A percentile compares a stretch with the other conserved stretches of the same genome.
phyloP scores from a whole-genome alignment of 2,888 invertebrate genomes.

The Protonemura montana region DNA sequence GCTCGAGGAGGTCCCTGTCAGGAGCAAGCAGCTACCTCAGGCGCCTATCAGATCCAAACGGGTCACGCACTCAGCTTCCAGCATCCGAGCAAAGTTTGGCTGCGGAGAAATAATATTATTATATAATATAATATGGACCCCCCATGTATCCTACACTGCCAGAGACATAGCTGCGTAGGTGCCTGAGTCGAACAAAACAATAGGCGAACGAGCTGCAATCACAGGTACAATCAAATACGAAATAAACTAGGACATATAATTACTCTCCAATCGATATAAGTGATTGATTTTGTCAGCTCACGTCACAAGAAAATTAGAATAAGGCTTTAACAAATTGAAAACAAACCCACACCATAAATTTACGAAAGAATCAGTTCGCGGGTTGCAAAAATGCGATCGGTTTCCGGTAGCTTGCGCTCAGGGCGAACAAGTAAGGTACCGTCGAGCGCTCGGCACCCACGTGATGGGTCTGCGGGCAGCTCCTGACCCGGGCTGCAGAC shows the following conservation, averaged over 20 bases:
- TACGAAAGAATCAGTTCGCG: background rate
- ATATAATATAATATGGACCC: slow-evolving; percentile 36
- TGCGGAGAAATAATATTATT: slow-evolving; percentile 38
- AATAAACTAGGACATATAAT: slow-evolving; percentile 7
- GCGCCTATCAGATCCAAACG: slow-evolving; percentile 44
- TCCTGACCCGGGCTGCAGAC: background rate
- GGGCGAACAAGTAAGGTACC: background rate
- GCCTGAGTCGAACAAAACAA: slow-evolving; percentile 9
- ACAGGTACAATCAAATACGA: background rate
- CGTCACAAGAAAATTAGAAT: background rate
- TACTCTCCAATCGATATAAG: background rate
- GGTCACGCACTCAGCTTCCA: slow-evolving; percentile 40
- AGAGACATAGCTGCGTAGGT: slow-evolving; percentile 24
- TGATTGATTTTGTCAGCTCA: slow-evolving; percentile 7
- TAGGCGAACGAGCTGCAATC: background rate
- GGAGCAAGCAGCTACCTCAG: slow-evolving; percentile 43
- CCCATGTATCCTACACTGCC: slow-evolving; percentile 36
- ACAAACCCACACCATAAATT: background rate
- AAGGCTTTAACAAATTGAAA: slow-evolving; percentile 7
- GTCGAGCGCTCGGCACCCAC: background rate
- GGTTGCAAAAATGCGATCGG: background rate
- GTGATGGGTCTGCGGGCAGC: background rate
- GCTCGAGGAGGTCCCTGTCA: slow-evolving; percentile 43
- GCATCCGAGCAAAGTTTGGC: slow-evolving; percentile 29
- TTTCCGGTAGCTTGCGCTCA: background rate